These are phyloP conservation scores for Pollenia amentaria DNA, from an alignment of 2,888 invertebrate genomes.

Conservation along the genomic window DNA sequence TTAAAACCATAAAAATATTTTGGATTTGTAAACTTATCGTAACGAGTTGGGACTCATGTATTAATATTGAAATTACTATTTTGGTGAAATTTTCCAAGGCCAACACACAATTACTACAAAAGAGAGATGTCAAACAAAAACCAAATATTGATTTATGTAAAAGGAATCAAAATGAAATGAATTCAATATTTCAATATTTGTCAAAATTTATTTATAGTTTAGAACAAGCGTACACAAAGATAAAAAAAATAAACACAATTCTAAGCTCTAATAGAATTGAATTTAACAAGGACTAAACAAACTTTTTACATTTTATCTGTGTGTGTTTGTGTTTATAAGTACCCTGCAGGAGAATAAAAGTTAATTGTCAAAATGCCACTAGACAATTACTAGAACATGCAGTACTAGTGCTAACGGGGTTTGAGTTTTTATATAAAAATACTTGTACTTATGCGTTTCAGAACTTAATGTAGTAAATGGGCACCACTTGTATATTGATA, in stretches of 20 bases:
- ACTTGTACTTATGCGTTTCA: too few species aligned
- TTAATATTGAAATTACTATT: neutral
- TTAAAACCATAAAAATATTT: neutral
- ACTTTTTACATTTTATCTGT: neutral
- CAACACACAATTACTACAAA: slow-evolving; percentile 22
- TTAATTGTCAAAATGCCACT: too few species aligned
- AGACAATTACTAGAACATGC: too few species aligned
- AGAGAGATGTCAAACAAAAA: slow-evolving; percentile 47
- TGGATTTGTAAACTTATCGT: neutral
- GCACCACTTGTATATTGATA: too few species aligned
- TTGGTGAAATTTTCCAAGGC: neutral
- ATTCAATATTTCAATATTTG: slow-evolving; percentile 64
- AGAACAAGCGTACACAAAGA: neutral
- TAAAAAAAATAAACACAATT: neutral
- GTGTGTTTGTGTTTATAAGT: neutral
- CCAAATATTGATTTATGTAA: slow-evolving; percentile 62
- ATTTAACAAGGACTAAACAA: slow-evolving; percentile 53
- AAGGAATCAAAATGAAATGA: slow-evolving; percentile 42
- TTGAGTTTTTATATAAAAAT: too few species aligned
- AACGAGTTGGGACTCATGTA: neutral
- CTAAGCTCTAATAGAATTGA: slow-evolving; percentile 18
- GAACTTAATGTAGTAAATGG: too few species aligned
- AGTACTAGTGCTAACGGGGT: too few species aligned
- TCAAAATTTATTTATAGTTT: slow-evolving; percentile 36
- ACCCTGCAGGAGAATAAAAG: too few species aligned